Conservation (phyloP, 2,797 vertebrate genomes). For the Eulemur albifrons region DNA sequence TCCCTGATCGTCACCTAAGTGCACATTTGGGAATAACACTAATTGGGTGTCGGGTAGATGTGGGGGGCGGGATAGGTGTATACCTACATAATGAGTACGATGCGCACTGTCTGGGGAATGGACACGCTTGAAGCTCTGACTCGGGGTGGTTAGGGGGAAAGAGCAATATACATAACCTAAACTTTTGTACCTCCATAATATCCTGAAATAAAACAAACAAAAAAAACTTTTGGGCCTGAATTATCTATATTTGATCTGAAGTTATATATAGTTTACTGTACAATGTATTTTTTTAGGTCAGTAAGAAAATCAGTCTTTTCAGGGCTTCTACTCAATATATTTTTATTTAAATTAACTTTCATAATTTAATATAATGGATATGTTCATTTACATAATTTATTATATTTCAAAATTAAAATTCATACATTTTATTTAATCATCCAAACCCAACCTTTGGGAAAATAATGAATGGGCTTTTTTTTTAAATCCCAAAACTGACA, state of each 20-base stretch:
- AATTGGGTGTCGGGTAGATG: too few relatives aligned
- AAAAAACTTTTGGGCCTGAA: background rate
- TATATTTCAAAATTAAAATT: constrained; percentile 8
- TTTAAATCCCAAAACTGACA: background rate
- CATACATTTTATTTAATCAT: background rate
- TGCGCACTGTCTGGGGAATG: too few relatives aligned
- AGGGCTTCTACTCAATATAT: background rate
- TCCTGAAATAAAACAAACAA: too few relatives aligned
- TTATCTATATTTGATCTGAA: constrained; percentile 2
- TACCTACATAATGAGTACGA: too few relatives aligned
- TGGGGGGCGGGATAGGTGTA: too few relatives aligned
- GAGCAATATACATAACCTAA: too few relatives aligned
- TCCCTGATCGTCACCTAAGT: too few relatives aligned
- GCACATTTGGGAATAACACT: too few relatives aligned
- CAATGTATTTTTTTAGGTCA: background rate
- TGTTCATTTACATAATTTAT: background rate
- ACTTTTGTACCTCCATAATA: too few relatives aligned
- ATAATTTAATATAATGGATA: background rate
- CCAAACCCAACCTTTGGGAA: background rate
- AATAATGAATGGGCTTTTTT: constrained; percentile 7
- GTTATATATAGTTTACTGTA: background rate
- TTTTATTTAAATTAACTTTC: constrained; percentile 22
- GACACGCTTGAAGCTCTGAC: too few relatives aligned
- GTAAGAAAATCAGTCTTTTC: background rate
- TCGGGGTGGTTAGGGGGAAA: too few relatives aligned